phyloP scores from a whole-genome alignment of 1,140 invertebrate species.

The Drosophila albomicans region DNA sequence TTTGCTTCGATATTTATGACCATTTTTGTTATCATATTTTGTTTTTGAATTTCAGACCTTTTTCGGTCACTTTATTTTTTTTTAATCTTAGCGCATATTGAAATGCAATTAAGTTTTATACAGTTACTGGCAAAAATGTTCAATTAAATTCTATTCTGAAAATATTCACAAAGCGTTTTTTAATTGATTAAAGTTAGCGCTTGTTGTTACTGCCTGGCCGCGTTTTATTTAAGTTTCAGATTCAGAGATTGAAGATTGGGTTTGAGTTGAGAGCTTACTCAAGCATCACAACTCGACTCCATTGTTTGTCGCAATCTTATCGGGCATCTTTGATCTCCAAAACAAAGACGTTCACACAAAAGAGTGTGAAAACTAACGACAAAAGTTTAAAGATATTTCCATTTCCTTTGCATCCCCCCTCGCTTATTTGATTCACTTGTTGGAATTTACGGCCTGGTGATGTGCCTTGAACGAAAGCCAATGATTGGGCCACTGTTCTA shows the following conservation, averaged over 20 bases:
- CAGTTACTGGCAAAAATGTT: conserved; percentile 10
- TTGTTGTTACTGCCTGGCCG: conserved; percentile 11
- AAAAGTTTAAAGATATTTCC: conserved; percentile 38
- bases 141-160: conserved; percentile 10
- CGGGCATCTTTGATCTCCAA: conserved; percentile 38
- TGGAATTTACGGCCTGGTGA: conserved; percentile 61
- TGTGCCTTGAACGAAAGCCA: conserved; percentile 42
- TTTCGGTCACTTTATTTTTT: conserved; percentile 1
- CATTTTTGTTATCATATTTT: conserved; percentile 19
- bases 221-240: conserved; percentile 7
- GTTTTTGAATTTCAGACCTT: not conserved
- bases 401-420: not conserved
- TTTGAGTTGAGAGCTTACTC: conserved; percentile 15
- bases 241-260: not conserved
- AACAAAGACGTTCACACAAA: conserved; percentile 34
- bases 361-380: conserved; percentile 60
- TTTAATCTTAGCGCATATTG: conserved; percentile 34
- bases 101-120: conserved; percentile 68
- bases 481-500: conserved; percentile 51
- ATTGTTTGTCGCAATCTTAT: conserved; percentile 34
- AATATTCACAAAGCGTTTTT: conserved; percentile 34
- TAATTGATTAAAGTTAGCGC: conserved; percentile 40
- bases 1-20: conserved; percentile 34
- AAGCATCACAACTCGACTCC: conserved; percentile 15
- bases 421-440: conserved; percentile 37